phyloP scores from a whole-genome alignment of 1,140 invertebrate species.

The Drosophila ficusphila region DNA sequence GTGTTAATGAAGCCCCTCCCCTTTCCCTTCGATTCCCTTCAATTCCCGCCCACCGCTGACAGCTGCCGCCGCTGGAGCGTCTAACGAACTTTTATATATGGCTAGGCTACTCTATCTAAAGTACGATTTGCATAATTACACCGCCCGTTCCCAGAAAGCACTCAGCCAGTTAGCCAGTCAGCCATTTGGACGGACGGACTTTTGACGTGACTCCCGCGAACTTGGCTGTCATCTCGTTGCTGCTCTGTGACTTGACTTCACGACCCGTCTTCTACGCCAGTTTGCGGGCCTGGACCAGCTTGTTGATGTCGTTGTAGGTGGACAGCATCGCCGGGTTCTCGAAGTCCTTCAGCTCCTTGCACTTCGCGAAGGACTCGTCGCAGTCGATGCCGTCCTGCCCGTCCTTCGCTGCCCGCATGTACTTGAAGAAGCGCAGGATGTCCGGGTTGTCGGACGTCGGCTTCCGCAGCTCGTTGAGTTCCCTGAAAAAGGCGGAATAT shows the following conservation, averaged over 20 bases:
- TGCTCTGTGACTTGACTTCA: not conserved
- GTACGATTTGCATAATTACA: slow-evolving; percentile 76
- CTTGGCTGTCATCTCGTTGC: slow-evolving; percentile 11
- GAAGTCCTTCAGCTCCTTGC: slow-evolving; percentile 85
- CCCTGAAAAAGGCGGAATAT: slow-evolving; percentile 85
- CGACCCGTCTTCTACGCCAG: slow-evolving; percentile 66
- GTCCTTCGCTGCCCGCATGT: slow-evolving; percentile 94
- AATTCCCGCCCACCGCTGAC: slow-evolving; percentile 25
- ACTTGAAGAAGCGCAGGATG: slow-evolving; percentile 93
- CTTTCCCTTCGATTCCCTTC: slow-evolving; percentile 4
- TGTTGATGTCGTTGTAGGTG: slow-evolving; percentile 93
- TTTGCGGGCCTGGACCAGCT: slow-evolving; percentile 91
- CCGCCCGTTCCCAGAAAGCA: slow-evolving; percentile 25
- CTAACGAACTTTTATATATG: slow-evolving; percentile 52
- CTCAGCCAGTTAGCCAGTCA: slow-evolving; percentile 8
- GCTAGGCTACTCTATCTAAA: slow-evolving; percentile 75
- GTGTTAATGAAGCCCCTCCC: slow-evolving; percentile 48
- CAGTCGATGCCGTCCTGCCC: slow-evolving; percentile 92
- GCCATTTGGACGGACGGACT: slow-evolving; percentile 15
- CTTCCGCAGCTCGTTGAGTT: slow-evolving; percentile 92
- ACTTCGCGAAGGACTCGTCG: slow-evolving; percentile 86
- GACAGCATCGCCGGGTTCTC: slow-evolving; percentile 92
- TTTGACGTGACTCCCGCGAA: slow-evolving; percentile 57
- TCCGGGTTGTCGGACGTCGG: slow-evolving; percentile 93
- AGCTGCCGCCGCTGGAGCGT: slow-evolving; percentile 37